Conservation (phyloP, 2,888 invertebrate species). For the Amphimallon solstitiale region DNA sequence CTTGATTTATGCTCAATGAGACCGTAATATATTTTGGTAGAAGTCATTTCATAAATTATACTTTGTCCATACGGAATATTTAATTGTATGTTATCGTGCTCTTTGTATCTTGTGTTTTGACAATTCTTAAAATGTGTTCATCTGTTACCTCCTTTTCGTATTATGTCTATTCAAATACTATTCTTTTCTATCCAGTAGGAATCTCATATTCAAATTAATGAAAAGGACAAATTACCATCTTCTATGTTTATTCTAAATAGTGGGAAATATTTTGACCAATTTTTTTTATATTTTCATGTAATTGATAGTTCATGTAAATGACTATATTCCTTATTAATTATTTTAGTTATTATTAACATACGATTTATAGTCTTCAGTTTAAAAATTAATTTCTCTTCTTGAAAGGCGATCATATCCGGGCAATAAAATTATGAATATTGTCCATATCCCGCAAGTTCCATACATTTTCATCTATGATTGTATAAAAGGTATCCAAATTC, state of each 20-base stretch:
- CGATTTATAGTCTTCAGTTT: no score
- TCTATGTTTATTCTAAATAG: background rate
- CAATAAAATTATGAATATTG: no score
- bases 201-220: no score
- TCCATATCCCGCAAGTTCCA: no score
- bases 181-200: no score
- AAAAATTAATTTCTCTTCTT: no score
- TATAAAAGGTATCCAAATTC: no score
- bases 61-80: slow-evolving; percentile 20
- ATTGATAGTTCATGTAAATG: background rate
- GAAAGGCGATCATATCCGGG: no score
- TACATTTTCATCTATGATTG: no score
- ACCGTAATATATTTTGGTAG: slow-evolving; percentile 35
- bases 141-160: background rate
- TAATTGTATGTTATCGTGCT: slow-evolving; percentile 24
- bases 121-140: slow-evolving; percentile 7
- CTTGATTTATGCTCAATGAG: slow-evolving; percentile 41
- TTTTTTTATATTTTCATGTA: background rate
- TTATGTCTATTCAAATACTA: no score
- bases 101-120: slow-evolving; percentile 11
- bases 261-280: background rate
- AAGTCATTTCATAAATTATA: slow-evolving; percentile 34
- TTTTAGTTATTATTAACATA: no score
- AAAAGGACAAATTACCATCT: background rate
- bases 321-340: no score